A percentile compares a stretch with the other conserved stretches of the same genome.
Evolutionary conservation across 2,888 invertebrate species (phyloP).

Genomic region (Macropis europaea): DNA sequence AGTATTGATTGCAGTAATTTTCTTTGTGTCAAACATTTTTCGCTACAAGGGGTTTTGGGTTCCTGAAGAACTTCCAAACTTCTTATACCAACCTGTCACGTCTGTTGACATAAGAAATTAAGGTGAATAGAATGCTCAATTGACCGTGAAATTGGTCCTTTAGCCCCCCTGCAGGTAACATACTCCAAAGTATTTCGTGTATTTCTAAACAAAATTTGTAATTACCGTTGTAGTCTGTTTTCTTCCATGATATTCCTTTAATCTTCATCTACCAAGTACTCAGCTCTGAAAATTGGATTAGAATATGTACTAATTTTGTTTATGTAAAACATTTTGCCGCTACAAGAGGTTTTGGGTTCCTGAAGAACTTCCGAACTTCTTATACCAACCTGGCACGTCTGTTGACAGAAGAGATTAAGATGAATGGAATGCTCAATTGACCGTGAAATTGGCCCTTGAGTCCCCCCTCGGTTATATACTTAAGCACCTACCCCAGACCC

Average conservation of each 20-base stretch:
- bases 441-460: conserved; percentile 51
- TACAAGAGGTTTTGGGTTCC: background rate
- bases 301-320: background rate
- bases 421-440: conserved; percentile 60
- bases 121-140: conserved; percentile 61
- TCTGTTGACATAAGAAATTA: conserved; percentile 69
- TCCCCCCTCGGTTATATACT: conserved; percentile 1
- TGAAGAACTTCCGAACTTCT: conserved; percentile 32
- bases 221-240: no score
- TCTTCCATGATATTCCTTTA: no score
- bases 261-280: no score
- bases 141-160: conserved; percentile 54
- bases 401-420: conserved; percentile 69
- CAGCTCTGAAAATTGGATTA: no score
- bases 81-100: conserved; percentile 57
- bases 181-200: no score
- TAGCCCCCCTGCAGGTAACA: conserved; percentile 1
- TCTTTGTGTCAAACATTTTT: background rate
- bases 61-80: conserved; percentile 25
- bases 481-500: background rate
- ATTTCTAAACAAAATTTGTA: no score
- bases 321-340: background rate
- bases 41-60: background rate
- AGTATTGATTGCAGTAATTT: background rate
- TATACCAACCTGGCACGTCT: conserved; percentile 59